Base-by-base conservation (phyloP, 2,113 vertebrate species). In the Embiotoca jacksoni region DNA sequence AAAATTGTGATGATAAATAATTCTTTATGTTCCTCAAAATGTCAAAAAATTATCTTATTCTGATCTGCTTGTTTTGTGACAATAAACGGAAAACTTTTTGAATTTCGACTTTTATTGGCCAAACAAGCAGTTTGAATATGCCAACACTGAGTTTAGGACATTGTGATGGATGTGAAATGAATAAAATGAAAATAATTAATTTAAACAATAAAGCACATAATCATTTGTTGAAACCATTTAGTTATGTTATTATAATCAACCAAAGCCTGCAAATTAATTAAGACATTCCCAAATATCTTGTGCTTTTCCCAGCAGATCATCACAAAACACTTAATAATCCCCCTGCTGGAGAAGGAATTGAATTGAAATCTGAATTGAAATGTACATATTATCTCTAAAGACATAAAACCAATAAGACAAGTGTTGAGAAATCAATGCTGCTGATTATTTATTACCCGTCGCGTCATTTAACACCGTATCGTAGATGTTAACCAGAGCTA, bases 401-500 rank as follows among this genome's bases (percentile, higher is more conserved):
- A 56, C 15, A 31, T 10, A 47, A 72, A 72, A 79, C 6, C 16
- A 67, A 37, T 1, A 23, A 23, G 23, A 23, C 23, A 23, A 23
- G 23, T 10, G 7, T 30, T 59, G 13, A 35, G 3, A 72, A 52
- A 16, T 11, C 3, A 3, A 52, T 79, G 58, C 56, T 32, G 47
- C 1, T 39, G 14, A 11, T 44, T 32, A 54, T 39, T 49, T 14
- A 35, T 9, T 49, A 41, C 41, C 47, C 62, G 59, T 79, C 83
- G 65, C 75, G 71, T 83, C 10, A 49, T 78, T 37, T 81, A 84
- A 85, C 77, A 58, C 69, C 52, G 56, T 86, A 67, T 65, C 52
- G 56, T 86, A 67, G 69, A 85, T 44, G 39, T 60, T 81, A 68
- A 83, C 72, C 44, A 56, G 30, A 47, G 47, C 72, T 84, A 73